Evolutionary conservation across 2,797 vertebrate species (phyloP), one percentile per base, ranked within the genome.

Genomic region (Hipposideros larvatus): DNA sequence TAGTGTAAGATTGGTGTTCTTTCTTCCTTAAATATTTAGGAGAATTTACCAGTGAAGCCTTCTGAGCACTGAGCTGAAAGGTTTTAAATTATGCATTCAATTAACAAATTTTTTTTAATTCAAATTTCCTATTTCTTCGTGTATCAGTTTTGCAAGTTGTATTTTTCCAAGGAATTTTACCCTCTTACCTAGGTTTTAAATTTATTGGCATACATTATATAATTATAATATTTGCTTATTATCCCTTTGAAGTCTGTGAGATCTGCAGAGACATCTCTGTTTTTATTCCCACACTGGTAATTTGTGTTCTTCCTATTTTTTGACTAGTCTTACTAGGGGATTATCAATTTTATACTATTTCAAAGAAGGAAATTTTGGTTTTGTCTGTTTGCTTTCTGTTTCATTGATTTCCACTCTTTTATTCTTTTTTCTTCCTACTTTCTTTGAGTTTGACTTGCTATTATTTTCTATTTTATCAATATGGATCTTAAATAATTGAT

Each of bases 101-200:
- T 31, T 55, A 11, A 65, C 89, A 92, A 77, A 24, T 1, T 0
- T 13, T 68, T 85, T 51, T 9, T 11, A 77, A 46, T 79, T 84
- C 31, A 37, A 59, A 91, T 61, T 89, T 88, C 55, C 28, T 68
- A 14, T 89, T 90, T 65, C 37, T 68, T 79, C 21, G 16, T 73
- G 10, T 85, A 53, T 87, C 15, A 37, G 4, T 92, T 94, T 85
- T 87, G 66, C 41, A 73, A 75, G 18, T 71, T 85, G 4, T 61
- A 77, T 59, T 94, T 95, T 84, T 95, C 83, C 16, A 79, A 92
- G 26, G 68, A 93, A 16, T 91, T 78, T 80, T 80, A 48, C 37
- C n/a, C 14, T 65, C 57, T 70, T 73, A 43, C 41, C 9, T 74
- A 19, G 31, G 26, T 82, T 88, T 93, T 46, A 88, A 83, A 85